Base-by-base conservation (phyloP, 2,113 vertebrate genomes). In the Psephotus haematonotus region DNA sequence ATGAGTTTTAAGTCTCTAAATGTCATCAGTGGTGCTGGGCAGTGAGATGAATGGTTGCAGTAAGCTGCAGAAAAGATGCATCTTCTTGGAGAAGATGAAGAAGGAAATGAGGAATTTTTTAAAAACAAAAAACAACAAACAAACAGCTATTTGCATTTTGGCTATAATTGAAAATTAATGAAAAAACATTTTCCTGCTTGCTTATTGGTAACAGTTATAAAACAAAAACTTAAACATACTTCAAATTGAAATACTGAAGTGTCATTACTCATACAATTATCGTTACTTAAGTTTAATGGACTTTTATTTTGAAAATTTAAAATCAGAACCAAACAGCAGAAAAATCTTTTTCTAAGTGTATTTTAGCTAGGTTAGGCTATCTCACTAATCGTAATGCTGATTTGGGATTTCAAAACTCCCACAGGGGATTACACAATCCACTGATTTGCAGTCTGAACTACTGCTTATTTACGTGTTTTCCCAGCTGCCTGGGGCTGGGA, bases 401-500 rank as follows among this genome's bases (percentile, higher is more conserved):
- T 83, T 86, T 71, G 86, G 60, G 47, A 78, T 71, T 94, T 92
- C 62, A 69, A 80, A 91, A 89, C 83, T 79, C 49, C 37, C 62
- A 65, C 70, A 84, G 69, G 33, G 65, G 49, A 79, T 95, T 92
- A 84, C 83, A 80, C 83, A 95, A 87, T 41, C 44, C 59, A 84
- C 90, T 77, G 74, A 59, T 95, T 33, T 80, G 53, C 78, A 95
- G 77, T 29, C 67, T 69, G 52, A 93, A 50, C 70, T 92, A 74
- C 39, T 59, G 69, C 86, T 92, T 91, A 74, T 89, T 91, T 91
- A 81, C 91, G 94, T 86, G 37, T 60, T 78, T 60, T 69, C 71
- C 52, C 87, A 94, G 86, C 77, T 93, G 93, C 77, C 69, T 60
- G 65, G 55, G 65, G 74, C 74, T 69, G 57, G 69, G 62, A 92